Base-by-base conservation (phyloP, 2,888 invertebrate species). In the Coelogynopora nodosa region DNA sequence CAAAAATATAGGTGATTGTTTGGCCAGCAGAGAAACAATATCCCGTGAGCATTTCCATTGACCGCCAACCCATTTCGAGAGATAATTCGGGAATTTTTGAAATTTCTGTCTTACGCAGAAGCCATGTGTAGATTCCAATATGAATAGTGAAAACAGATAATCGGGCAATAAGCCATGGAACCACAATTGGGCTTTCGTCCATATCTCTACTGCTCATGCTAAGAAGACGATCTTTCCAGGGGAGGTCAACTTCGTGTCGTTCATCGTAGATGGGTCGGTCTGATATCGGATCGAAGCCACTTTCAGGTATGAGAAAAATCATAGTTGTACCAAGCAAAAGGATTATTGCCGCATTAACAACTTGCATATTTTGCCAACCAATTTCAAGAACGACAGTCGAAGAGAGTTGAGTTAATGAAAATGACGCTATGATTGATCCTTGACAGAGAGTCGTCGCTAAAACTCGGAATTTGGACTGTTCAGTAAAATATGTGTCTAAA, bases 401-500 rank as follows among this genome's bases (percentile, higher is more conserved):
- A 84, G 83, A 83, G 1, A 85, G 29, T 29, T 85, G 27, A 18
- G 2, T 27, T 2, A 85, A 67, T 26, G 83, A 83, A n/a, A 85
- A 67, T 2, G 85, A 67, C 26, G 82, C 85, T 0, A 85, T 83
- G 18, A 67, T 26, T 1, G 85, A 85, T 0, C 85, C 85, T 83
- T 85, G 85, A 83, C 85, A 85, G 29, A 85, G 81, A 10, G 85
- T 82, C 5, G 85, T 85, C 0, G 85, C 85, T 1, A 67, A 2
- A 5, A 85, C 28, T 29, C 85, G 2, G 27, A 82, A 85, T 81
- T n/a, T 23, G 2, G 29, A 67, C 23, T n/a, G 67, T 83, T 85
- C 67, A 2, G 67, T 26, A 83, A 85, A 85, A 28, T 26, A 26
- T 26, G 49, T 67, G 29, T 85, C 85, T n/a, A 85, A 27, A 67